phyloP scores from a whole-genome alignment of 2,888 invertebrate genomes.

The Drosophila pseudotakahashii region DNA sequence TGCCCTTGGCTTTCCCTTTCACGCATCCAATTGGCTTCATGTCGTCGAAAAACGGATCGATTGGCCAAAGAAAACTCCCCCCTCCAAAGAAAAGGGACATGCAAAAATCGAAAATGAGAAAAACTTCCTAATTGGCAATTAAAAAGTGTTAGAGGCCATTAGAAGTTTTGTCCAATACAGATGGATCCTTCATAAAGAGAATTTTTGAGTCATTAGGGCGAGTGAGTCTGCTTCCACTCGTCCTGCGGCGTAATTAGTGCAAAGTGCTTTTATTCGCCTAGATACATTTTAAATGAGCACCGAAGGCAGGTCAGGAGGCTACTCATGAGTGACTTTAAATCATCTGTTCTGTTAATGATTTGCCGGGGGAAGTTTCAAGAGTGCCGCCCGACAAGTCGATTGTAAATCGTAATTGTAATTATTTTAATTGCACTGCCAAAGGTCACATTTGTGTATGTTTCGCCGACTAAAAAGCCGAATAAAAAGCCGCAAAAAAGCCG shows the following conservation, averaged over 20 bases:
- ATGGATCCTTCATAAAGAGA: constrained; percentile 18
- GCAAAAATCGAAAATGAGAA: constrained; percentile 37
- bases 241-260: constrained; percentile 51
- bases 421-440: constrained; percentile 65
- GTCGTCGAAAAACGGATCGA: constrained; percentile 55
- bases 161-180: constrained; percentile 29
- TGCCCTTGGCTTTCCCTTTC: constrained; percentile 55
- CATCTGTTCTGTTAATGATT: constrained; percentile 58
- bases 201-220: constrained; percentile 21
- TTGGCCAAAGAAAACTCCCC: constrained; percentile 33
- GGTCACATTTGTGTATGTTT: constrained; percentile 44
- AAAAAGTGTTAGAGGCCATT: constrained; percentile 56
- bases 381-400: constrained; percentile 44
- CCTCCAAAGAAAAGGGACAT: constrained; percentile 22
- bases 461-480: not conserved
- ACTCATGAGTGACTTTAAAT: not conserved
- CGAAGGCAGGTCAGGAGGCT: constrained; percentile 31
- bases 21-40: constrained; percentile 47
- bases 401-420: constrained; percentile 68
- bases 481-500: constrained; percentile 10
- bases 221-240: not conserved
- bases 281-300: constrained; percentile 55
- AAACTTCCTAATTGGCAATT: constrained; percentile 75
- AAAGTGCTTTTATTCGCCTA: constrained; percentile 44
- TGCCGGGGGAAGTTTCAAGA: constrained; percentile 45